phyloP scores from a whole-genome alignment of 2,888 invertebrate species.

The Mimas tiliae region DNA sequence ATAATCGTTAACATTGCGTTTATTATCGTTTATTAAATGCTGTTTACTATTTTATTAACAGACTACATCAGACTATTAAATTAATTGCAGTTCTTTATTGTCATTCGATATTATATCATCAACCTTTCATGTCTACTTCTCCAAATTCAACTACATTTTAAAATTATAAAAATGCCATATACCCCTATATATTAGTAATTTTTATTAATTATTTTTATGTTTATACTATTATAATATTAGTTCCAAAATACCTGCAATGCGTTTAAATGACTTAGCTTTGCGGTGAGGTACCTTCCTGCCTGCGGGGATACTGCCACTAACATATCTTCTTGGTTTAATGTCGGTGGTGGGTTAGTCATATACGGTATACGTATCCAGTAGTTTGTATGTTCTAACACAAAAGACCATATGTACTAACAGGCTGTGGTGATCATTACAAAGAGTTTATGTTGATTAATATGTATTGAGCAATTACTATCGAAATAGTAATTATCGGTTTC shows the following conservation, averaged over 20 bases:
- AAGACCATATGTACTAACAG: slow-evolving; percentile 62
- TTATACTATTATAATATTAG: slow-evolving; percentile 39
- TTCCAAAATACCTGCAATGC: slow-evolving; percentile 55
- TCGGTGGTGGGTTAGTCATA: slow-evolving; percentile 73
- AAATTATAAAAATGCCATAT: slow-evolving; percentile 47
- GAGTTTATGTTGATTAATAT: slow-evolving; percentile 42
- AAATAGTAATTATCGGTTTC: slow-evolving; percentile 74
- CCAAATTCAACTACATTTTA: slow-evolving; percentile 31
- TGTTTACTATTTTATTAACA: background rate
- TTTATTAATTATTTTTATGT: slow-evolving; percentile 28
- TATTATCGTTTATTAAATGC: background rate
- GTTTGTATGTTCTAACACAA: slow-evolving; percentile 67
- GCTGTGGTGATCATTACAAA: slow-evolving; percentile 47
- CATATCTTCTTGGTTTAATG: slow-evolving; percentile 63
- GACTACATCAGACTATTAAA: background rate
- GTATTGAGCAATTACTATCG: slow-evolving; percentile 56
- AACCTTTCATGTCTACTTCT: slow-evolving; percentile 4
- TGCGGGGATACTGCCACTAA: slow-evolving; percentile 82
- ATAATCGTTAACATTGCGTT: slow-evolving; percentile 2
- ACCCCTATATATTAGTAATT: slow-evolving; percentile 34
- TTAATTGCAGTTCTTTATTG: slow-evolving; percentile 1
- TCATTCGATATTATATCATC: background rate
- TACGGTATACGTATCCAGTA: slow-evolving; percentile 54
- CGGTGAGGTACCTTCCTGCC: slow-evolving; percentile 85
- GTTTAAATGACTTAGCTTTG: slow-evolving; percentile 82